Evolutionary conservation across 2,797 vertebrate genomes (phyloP).

Genomic region (Apogon hyalosoma): DNA sequence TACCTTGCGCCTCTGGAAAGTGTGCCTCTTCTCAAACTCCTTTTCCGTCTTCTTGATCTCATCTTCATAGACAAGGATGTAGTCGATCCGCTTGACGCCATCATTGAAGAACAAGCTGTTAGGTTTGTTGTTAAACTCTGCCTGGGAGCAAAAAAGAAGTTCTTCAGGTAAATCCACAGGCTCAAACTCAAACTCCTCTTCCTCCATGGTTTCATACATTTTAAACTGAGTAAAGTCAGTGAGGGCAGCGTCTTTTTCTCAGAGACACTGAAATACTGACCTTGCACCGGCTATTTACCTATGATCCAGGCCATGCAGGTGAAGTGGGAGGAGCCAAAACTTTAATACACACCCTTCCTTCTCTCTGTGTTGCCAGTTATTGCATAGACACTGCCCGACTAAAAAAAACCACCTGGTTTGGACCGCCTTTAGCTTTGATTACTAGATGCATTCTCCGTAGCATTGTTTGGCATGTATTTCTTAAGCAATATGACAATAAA

Average conservation of each 20-base stretch:
- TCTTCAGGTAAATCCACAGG: slow-evolving; percentile 29
- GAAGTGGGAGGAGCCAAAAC: slow-evolving; percentile 58
- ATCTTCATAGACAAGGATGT: slow-evolving; percentile 93
- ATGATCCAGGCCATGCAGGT: slow-evolving; percentile 15
- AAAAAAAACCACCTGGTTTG: too few relatives aligned
- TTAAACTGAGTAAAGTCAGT: not conserved
- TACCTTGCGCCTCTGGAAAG: slow-evolving; percentile 85
- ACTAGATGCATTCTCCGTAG: too few relatives aligned
- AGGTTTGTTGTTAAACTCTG: slow-evolving; percentile 87
- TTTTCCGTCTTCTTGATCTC: slow-evolving; percentile 89
- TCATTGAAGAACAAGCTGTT: slow-evolving; percentile 94
- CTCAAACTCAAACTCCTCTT: slow-evolving; percentile 64
- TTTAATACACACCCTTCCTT: slow-evolving; percentile 35
- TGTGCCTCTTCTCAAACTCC: slow-evolving; percentile 85
- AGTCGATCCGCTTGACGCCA: slow-evolving; percentile 90
- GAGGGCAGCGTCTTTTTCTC: not conserved
- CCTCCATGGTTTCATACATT: slow-evolving; percentile 74
- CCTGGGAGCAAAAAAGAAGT: slow-evolving; percentile 78
- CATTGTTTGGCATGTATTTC: too few relatives aligned
- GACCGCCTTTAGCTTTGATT: too few relatives aligned
- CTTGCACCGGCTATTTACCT: slow-evolving; percentile 21
- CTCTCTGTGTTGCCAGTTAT: not conserved
- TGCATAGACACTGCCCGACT: too few relatives aligned
- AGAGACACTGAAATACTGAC: slow-evolving; percentile 5
- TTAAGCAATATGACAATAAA: too few relatives aligned